These are phyloP conservation scores for Drosophila setosimentum DNA, from an alignment of 2,888 invertebrate species.

Conservation along the genomic window DNA sequence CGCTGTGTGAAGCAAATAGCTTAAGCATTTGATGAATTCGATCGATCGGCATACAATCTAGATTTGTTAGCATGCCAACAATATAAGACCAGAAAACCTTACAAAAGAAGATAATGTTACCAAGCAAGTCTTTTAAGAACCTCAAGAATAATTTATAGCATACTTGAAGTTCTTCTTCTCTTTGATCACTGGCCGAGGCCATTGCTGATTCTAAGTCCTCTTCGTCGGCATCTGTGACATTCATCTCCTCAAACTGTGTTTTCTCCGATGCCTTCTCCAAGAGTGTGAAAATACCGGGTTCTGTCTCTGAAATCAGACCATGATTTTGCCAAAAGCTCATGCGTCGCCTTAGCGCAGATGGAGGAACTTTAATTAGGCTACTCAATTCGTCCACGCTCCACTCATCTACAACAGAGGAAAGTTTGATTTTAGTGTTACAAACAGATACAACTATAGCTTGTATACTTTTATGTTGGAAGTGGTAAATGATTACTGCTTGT, in stretches of 20 bases:
- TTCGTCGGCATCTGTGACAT: conserved; percentile 90
- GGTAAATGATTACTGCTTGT: conserved; percentile 96
- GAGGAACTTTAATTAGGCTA: conserved; percentile 93
- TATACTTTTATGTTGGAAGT: conserved; percentile 94
- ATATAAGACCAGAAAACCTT: conserved; percentile 96
- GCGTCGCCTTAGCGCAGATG: conserved; percentile 93
- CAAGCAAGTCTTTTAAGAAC: neutral
- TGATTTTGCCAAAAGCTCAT: conserved; percentile 98
- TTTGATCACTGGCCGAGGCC: conserved; percentile 97
- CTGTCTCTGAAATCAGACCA: conserved; percentile 92
- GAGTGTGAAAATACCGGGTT: conserved; percentile 90
- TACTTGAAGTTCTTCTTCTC: conserved; percentile 96
- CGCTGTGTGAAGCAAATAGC: conserved; percentile 98
- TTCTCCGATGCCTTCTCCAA: conserved; percentile 89
- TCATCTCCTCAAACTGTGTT: conserved; percentile 86
- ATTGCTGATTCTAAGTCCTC: conserved; percentile 97
- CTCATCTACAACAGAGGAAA: conserved; percentile 86
- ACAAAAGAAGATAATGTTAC: conserved; percentile 1
- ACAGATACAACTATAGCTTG: neutral
- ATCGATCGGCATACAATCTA: conserved; percentile 95
- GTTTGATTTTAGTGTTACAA: neutral
- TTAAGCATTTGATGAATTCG: conserved; percentile 98
- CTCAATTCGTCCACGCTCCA: conserved; percentile 96
- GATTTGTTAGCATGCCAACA: conserved; percentile 97
- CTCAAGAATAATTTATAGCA: neutral